Conservation (phyloP, 2,888 invertebrate species). For the Morpho deidamia region DNA sequence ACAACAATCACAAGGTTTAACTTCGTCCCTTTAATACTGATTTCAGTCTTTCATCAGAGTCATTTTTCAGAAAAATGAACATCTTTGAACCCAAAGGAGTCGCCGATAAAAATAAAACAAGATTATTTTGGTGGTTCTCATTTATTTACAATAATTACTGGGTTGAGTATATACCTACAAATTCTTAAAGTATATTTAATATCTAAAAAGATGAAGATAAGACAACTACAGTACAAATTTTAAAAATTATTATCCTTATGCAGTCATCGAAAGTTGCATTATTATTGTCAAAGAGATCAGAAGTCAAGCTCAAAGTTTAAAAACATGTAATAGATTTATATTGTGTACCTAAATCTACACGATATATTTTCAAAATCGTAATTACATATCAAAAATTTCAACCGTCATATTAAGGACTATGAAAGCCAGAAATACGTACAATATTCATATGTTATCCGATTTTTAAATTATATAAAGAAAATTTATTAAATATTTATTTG, state of each 20-base stretch:
- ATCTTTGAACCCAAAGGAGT: too few species aligned
- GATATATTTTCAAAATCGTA: conserved; percentile 12
- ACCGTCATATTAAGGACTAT: too few species aligned
- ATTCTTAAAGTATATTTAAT: conserved; percentile 22
- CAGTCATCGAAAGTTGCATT: conserved; percentile 43
- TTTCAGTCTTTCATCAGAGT: too few species aligned
- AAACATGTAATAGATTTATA: conserved; percentile 1
- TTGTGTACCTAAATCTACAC: too few species aligned
- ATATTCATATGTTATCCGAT: too few species aligned
- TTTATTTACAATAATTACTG: conserved; percentile 64
- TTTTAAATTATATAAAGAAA: too few species aligned
- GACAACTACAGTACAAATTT: conserved; percentile 43
- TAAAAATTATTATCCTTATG: conserved; percentile 52
- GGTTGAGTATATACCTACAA: conserved; percentile 38
- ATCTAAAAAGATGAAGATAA: conserved; percentile 21
- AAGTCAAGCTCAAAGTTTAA: conserved; percentile 27
- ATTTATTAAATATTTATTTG: conserved; percentile 53
- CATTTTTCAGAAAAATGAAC: too few species aligned
- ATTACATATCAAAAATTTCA: too few species aligned
- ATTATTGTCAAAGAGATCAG: conserved; percentile 52
- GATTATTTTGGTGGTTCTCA: conserved; percentile 15
- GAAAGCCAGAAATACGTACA: too few species aligned
- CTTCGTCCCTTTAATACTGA: too few species aligned
- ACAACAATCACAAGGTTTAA: too few species aligned
- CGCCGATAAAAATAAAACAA: conserved; percentile 14